Evolutionary conservation across 1,140 invertebrate species (phyloP), one percentile per base, ranked within the genome.

Genomic region (Odontomachus brunneus): DNA sequence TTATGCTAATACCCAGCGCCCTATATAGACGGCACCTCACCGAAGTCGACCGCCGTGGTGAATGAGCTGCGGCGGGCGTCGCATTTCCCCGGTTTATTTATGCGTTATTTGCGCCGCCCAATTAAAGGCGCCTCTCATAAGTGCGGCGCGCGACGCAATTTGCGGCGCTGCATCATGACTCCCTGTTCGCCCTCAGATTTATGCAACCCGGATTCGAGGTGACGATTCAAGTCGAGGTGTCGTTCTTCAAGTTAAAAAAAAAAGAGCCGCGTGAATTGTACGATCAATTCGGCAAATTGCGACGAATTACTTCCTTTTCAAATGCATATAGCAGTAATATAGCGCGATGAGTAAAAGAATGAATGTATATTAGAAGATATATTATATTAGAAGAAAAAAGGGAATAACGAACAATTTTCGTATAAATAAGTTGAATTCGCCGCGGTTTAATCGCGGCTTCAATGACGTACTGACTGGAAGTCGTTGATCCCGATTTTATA

Each of bases 1-100:
- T 93, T 92, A 93, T 93, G 92, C 89, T 90, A 91, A 92, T 92
- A 89, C 11, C 60, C 14, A 55, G 72, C 53, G 51, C 24, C 24
- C 75, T 80, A 80, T 44, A 80, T 80, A 59, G 51, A 57, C 38
- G 22, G 22, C 51, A 38, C 22, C 65, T 69, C 65, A 57, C 22
- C 49, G 24, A 44, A 51, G 33, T 29, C 51, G 65, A 80, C 53
- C 75, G 65, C 66, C 75, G 38, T 80, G 65, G 38, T 80, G 65
- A 80, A 80, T 80, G 65, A 80, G 29, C 29, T 48, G 63, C 82
- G 51, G 81, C 59, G 63, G 63, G 55, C 48, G 29, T 71, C 63
- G 57, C 72, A 71, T 86, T 80, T 84, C 44, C 53, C 49, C 53
- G 22, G 22, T 80, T 44, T 80, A 80, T 80, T 80, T 80, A 80